These are phyloP conservation scores for Sarcophaga rosellei DNA, from an alignment of 2,888 invertebrate species.

Conservation along the genomic window DNA sequence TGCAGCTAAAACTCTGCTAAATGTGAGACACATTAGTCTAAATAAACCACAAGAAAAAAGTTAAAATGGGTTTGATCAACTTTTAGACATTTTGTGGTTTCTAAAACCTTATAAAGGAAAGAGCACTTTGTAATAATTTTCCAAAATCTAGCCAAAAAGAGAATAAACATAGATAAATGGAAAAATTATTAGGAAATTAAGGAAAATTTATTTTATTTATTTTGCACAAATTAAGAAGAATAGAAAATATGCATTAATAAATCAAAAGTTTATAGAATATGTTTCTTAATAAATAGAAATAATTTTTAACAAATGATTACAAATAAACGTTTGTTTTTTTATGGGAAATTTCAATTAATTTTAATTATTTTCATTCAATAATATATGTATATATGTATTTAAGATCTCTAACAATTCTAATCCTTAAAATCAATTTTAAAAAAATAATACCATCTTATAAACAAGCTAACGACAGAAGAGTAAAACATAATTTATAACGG, in stretches of 20 bases:
- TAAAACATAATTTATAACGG: too few relatives aligned
- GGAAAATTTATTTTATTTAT: slow-evolving; percentile 10
- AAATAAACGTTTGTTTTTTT: background rate
- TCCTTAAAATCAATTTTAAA: slow-evolving; percentile 65
- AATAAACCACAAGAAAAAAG: slow-evolving; percentile 54
- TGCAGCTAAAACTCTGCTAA: slow-evolving; percentile 19
- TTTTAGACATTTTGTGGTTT: slow-evolving; percentile 61
- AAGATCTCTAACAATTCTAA: slow-evolving; percentile 56
- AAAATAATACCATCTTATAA: background rate
- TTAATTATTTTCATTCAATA: background rate
- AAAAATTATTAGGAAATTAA: slow-evolving; percentile 53
- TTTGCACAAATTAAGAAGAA: background rate
- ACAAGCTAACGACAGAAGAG: too few relatives aligned
- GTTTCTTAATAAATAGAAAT: background rate
- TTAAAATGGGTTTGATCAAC: slow-evolving; percentile 56
- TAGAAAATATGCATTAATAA: background rate
- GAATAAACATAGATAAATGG: slow-evolving; percentile 49
- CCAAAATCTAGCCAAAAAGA: slow-evolving; percentile 49
- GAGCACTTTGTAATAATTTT: slow-evolving; percentile 10
- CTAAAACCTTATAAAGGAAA: background rate
- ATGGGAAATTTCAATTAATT: too few relatives aligned
- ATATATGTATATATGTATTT: background rate
- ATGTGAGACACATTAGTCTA: slow-evolving; percentile 58
- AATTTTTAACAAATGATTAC: background rate
- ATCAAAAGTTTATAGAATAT: background rate